A percentile compares a stretch with the other conserved stretches of the same genome.
Evolutionary conservation across 2,797 vertebrate species (phyloP).

Genomic region (Enoplosus armatus): DNA sequence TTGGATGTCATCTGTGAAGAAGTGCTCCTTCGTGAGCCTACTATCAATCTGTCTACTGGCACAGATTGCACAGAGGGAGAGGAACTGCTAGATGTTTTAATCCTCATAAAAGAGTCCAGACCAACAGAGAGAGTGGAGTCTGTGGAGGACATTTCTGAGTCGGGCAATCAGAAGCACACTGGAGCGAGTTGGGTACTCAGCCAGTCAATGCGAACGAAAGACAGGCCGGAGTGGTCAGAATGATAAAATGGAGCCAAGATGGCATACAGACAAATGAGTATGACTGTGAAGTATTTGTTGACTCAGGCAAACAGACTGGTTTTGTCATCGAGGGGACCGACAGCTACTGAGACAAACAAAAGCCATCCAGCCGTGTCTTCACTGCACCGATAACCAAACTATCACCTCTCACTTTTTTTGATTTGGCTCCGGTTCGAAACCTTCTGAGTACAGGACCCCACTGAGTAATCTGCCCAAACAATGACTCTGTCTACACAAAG

Average conservation of each 20-base stretch:
- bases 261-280: conserved; percentile 7
- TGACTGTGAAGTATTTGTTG: conserved; percentile 25
- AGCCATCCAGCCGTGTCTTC: conserved; percentile 8
- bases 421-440: not conserved
- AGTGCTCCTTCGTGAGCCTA: conserved; percentile 49
- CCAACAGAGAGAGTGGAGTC: conserved; percentile 33
- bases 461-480: conserved; percentile 30
- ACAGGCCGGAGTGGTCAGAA: conserved; percentile 1
- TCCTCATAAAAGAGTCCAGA: conserved; percentile 38
- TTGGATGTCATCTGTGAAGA: conserved; percentile 58
- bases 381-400: conserved; percentile 3
- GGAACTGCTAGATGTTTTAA: conserved; percentile 47
- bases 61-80: conserved; percentile 36
- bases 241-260: conserved; percentile 17
- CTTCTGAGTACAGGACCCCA: not conserved
- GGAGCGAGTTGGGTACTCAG: not conserved
- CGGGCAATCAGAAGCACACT: conserved; percentile 6
- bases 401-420: not conserved
- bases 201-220: conserved; percentile 12
- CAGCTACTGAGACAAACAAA: conserved; percentile 21
- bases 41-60: conserved; percentile 66
- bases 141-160: conserved; percentile 12
- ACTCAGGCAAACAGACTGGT: conserved; percentile 18
- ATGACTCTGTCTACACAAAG: conserved; percentile 27
- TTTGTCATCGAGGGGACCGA: conserved; percentile 9